Evolutionary conservation across 2,888 invertebrate species (phyloP).

Genomic region (Philonicus albiceps): DNA sequence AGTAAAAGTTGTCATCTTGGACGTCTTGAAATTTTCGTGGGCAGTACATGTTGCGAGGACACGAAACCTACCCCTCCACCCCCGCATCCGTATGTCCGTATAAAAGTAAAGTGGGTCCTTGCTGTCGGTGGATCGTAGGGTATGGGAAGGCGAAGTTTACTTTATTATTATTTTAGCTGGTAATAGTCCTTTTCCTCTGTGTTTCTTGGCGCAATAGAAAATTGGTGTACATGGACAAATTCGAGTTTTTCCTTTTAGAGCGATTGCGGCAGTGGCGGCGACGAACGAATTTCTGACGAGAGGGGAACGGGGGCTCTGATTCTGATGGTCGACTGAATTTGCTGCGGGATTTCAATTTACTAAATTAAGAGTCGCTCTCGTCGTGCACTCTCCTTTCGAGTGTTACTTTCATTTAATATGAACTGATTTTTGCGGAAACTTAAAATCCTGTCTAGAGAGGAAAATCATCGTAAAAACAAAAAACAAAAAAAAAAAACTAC

Average conservation of each 20-base stretch:
- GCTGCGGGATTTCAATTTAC: not conserved
- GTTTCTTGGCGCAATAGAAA: not conserved
- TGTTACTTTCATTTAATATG: not conserved
- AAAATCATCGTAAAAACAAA: not conserved
- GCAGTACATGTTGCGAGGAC: not conserved
- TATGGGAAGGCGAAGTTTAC: not conserved
- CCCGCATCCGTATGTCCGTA: not conserved
- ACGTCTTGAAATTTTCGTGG: constrained; percentile 9
- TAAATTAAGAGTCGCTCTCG: not conserved
- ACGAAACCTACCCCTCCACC: not conserved
- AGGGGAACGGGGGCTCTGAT: not conserved
- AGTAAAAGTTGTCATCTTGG: constrained; percentile 24
- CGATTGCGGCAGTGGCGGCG: not conserved
- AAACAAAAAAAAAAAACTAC: not conserved
- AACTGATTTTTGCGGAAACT: not conserved
- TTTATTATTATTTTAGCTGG: constrained; percentile 21
- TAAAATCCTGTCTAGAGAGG: not conserved
- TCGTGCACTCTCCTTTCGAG: not conserved
- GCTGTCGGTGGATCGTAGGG: not conserved
- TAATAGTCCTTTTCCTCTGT: constrained; percentile 9
- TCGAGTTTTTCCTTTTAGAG: not conserved
- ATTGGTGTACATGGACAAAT: not conserved
- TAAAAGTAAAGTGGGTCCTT: not conserved
- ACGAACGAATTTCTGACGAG: too few relatives aligned
- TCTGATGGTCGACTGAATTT: not conserved